Conservation (phyloP, 2,113 vertebrate species). For the Pungitius pungitius region DNA sequence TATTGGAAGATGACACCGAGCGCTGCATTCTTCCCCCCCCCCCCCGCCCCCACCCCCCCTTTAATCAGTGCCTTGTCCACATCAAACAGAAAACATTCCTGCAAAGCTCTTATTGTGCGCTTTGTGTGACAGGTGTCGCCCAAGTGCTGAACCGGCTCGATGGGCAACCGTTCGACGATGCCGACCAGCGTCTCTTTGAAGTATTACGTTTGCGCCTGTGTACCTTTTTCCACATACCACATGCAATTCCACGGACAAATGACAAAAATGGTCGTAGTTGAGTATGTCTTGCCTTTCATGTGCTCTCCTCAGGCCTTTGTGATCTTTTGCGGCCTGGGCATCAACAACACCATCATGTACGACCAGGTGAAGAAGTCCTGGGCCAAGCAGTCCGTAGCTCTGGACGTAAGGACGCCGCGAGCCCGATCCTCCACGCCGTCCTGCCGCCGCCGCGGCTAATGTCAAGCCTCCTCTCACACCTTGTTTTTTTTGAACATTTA, state of each 20-base stretch:
- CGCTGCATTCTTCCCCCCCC: not conserved
- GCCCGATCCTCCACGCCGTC: not conserved
- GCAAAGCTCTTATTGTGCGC: not conserved
- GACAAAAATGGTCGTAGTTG: not conserved
- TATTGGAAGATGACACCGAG: constrained; percentile 24
- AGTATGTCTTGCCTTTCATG: constrained; percentile 4
- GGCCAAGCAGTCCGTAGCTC: constrained; percentile 98
- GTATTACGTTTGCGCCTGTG: constrained; percentile 68
- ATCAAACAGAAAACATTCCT: not conserved
- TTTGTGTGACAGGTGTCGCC: constrained; percentile 88
- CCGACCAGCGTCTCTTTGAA: constrained; percentile 97
- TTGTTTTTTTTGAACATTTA: too few species aligned
- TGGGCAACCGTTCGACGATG: constrained; percentile 95
- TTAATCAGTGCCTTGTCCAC: constrained; percentile 36
- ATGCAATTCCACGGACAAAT: too few species aligned
- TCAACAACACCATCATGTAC: constrained; percentile 99
- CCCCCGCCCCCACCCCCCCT: too few species aligned
- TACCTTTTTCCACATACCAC: not conserved
- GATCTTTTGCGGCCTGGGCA: constrained; percentile 98
- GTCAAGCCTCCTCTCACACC: constrained; percentile 19
- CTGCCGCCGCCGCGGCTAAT: constrained; percentile 25
- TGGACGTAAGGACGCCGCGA: constrained; percentile 88
- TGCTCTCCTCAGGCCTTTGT: constrained; percentile 90
- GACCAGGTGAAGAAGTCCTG: constrained; percentile 99
- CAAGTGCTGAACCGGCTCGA: constrained; percentile 97